These are phyloP conservation scores for Drosophila tsacasi DNA, from an alignment of 1,140 invertebrate genomes.

Conservation along the genomic window DNA sequence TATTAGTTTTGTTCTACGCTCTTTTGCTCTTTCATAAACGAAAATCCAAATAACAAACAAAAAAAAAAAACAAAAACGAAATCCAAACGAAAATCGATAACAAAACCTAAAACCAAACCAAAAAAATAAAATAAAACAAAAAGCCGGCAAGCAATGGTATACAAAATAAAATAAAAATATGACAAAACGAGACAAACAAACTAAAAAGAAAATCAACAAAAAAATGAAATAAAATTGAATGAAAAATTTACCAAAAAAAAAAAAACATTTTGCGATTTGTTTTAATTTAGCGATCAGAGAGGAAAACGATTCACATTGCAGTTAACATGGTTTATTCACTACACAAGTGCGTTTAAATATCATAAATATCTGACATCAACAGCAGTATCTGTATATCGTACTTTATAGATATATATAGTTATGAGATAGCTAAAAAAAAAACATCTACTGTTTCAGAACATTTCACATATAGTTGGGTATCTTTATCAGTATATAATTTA, in stretches of 20 bases:
- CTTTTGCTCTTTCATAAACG: constrained; percentile 84
- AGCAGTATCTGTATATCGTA: constrained; percentile 18
- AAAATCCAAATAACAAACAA: constrained; percentile 39
- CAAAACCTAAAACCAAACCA: constrained; percentile 33
- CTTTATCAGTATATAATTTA: neutral
- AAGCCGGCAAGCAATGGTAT: constrained; percentile 76
- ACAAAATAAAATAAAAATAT: constrained; percentile 60
- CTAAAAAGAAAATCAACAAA: constrained; percentile 41
- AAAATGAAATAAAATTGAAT: constrained; percentile 68
- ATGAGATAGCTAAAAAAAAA: constrained; percentile 19
- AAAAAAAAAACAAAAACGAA: constrained; percentile 35
- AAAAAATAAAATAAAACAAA: constrained; percentile 39
- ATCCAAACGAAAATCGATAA: constrained; percentile 45
- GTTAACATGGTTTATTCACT: constrained; percentile 39
- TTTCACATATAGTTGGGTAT: constrained; percentile 11
- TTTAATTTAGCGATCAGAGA: constrained; percentile 1
- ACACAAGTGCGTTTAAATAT: constrained; percentile 31
- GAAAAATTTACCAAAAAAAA: constrained; percentile 40
- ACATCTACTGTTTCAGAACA: constrained; percentile 11
- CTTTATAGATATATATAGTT: constrained; percentile 1
- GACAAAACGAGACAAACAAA: constrained; percentile 27
- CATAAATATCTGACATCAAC: constrained; percentile 19
- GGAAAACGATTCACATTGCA: neutral
- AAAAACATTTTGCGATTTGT: neutral
- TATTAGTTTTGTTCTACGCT: constrained; percentile 84